These are phyloP conservation scores for Plutomurus gul DNA, from an alignment of 1,140 invertebrate genomes.

Conservation along the genomic window DNA sequence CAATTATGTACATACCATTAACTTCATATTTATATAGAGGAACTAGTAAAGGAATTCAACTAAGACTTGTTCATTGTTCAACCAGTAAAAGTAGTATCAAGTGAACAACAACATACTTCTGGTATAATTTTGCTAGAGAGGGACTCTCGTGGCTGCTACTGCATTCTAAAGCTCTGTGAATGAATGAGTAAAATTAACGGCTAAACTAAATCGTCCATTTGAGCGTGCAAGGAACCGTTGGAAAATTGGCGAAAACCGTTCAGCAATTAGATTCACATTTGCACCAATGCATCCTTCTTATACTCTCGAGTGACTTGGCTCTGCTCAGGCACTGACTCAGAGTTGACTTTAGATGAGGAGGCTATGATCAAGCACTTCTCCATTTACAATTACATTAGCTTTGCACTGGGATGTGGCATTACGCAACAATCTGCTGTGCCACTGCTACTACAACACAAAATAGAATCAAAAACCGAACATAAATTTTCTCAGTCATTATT, in stretches of 20 bases:
- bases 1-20: too few species aligned
- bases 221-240: slow-evolving; percentile 9
- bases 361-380: not conserved
- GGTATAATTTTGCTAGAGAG: too few species aligned
- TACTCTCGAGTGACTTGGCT: too few species aligned
- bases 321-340: not conserved
- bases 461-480: not conserved
- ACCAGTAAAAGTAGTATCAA: too few species aligned
- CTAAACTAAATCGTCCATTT: slow-evolving; percentile 5
- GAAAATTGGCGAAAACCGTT: slow-evolving; percentile 12
- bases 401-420: not conserved
- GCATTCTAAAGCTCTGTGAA: too few species aligned
- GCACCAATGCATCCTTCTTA: not conserved
- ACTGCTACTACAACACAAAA: not conserved
- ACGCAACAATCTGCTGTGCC: not conserved
- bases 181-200: slow-evolving; percentile 10
- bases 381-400: not conserved
- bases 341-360: too few species aligned
- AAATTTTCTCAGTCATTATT: not conserved
- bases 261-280: not conserved
- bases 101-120: too few species aligned
- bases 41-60: too few species aligned
- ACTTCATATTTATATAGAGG: too few species aligned
- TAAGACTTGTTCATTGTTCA: too few species aligned
- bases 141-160: too few species aligned